phyloP scores from a whole-genome alignment of 2,888 invertebrate genomes.

The Tenthredo livida region DNA sequence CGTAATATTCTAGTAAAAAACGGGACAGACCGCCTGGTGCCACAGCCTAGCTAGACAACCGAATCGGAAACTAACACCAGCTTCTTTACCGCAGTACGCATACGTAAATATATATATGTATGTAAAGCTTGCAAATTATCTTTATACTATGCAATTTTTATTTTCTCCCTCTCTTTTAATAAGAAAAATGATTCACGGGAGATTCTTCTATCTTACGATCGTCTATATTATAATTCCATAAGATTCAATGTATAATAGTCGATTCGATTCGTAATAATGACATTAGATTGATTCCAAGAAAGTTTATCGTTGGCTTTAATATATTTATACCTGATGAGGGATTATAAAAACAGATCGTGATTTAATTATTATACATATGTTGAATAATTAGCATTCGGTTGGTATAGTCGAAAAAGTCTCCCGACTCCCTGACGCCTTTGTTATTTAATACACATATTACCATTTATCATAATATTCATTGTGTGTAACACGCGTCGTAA shows the following conservation, averaged over 20 bases:
- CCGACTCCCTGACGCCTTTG: slow-evolving; percentile 6
- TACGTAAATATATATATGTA: neutral
- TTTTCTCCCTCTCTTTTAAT: neutral
- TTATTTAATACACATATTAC: slow-evolving; percentile 10
- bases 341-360: neutral
- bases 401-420: neutral
- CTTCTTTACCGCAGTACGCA: slow-evolving; percentile 1
- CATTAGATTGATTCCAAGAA: neutral
- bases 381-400: neutral
- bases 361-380: neutral
- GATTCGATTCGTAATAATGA: neutral
- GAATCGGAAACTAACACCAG: slow-evolving; percentile 11
- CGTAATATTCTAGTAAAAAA: slow-evolving; percentile 38
- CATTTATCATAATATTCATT: slow-evolving; percentile 17
- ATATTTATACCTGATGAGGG: neutral
- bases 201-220: neutral
- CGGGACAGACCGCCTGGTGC: slow-evolving; percentile 76
- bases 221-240: neutral
- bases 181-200: too few relatives aligned
- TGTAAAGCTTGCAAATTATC: neutral
- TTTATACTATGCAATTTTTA: neutral
- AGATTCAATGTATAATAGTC: neutral
- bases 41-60: slow-evolving; percentile 61
- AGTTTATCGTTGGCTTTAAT: neutral
- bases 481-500: neutral